Conservation (phyloP, 2,888 invertebrate genomes). For the Chloroclystis v-ata region DNA sequence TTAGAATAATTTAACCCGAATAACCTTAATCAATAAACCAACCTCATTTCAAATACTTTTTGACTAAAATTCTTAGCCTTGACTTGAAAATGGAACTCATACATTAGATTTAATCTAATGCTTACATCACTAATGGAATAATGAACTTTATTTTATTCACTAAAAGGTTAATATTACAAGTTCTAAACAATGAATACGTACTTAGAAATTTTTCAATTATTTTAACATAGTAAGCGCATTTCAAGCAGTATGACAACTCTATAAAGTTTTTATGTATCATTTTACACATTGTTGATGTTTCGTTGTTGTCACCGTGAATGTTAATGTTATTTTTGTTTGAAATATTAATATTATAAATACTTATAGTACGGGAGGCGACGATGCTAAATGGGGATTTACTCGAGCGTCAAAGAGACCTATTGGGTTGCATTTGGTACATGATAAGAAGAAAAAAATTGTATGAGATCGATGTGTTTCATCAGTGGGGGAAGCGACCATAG, state of each 20-base stretch:
- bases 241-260: not conserved
- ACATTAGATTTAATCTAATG: not conserved
- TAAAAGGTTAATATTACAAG: not conserved
- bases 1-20: not conserved
- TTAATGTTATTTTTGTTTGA: too few species aligned
- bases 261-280: not conserved
- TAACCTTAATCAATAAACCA: not conserved
- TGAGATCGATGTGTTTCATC: too few species aligned
- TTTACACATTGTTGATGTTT: too few species aligned
- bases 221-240: not conserved
- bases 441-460: too few species aligned
- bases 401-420: too few species aligned
- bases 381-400: too few species aligned
- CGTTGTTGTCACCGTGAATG: too few species aligned
- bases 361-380: too few species aligned
- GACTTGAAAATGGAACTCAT: not conserved
- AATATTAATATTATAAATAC: too few species aligned
- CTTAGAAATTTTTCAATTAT: not conserved
- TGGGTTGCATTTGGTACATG: too few species aligned
- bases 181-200: not conserved
- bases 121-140: not conserved
- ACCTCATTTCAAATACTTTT: not conserved
- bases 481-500: too few species aligned
- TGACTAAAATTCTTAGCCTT: not conserved
- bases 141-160: not conserved